Evolutionary conservation across 1,140 invertebrate genomes (phyloP).

Genomic region (Ericerus pela): DNA sequence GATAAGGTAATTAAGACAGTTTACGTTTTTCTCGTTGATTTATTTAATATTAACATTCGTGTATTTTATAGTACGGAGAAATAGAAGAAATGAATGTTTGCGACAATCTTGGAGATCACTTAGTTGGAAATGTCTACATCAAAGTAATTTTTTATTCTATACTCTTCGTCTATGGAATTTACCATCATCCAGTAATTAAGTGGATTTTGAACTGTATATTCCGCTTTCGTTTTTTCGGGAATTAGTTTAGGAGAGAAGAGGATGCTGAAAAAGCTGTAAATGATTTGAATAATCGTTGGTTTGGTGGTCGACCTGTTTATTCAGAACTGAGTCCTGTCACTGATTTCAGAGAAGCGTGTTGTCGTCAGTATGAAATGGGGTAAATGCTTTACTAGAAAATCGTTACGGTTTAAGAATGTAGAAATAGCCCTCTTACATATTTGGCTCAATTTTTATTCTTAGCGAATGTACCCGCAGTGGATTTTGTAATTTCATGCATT

Average conservation of each 20-base stretch:
- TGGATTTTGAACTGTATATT: too few species aligned
- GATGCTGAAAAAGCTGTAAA: constrained; percentile 94
- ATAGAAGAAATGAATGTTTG: constrained; percentile 99
- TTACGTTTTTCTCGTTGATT: too few species aligned
- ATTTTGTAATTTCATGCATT: constrained; percentile 99
- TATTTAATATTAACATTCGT: neutral
- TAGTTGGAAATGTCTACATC: constrained; percentile 96
- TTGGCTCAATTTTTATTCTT: constrained; percentile 19
- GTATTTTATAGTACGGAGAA: constrained; percentile 64
- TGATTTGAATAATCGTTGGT: constrained; percentile 97
- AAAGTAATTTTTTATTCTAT: constrained; percentile 59
- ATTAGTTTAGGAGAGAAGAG: constrained; percentile 87
- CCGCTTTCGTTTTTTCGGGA: too few species aligned
- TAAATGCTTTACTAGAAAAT: too few species aligned
- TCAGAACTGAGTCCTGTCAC: constrained; percentile 96
- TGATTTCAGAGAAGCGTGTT: constrained; percentile 97
- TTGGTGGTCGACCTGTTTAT: constrained; percentile 94
- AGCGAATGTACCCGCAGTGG: constrained; percentile 92
- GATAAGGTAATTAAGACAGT: constrained; percentile 74
- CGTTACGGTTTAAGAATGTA: neutral
- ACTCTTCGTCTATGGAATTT: too few species aligned
- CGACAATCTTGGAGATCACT: constrained; percentile 94
- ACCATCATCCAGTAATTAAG: too few species aligned
- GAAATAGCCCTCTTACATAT: constrained; percentile 7
- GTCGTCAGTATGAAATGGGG: constrained; percentile 98